Base-by-base conservation (phyloP, 2,113 vertebrate genomes). In the Phyllopteryx taeniolatus region DNA sequence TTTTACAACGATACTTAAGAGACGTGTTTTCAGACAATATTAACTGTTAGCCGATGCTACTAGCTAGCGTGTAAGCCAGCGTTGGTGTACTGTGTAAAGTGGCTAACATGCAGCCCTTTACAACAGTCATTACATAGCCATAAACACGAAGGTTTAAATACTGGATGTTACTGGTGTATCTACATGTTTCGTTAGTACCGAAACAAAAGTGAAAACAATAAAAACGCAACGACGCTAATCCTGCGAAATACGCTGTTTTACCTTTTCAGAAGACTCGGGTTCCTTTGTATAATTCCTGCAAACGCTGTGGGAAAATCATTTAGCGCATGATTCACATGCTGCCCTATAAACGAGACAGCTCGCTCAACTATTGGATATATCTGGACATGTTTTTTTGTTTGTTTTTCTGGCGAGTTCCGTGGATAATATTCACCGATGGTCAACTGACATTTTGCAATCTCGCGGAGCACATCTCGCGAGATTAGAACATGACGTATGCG, bases 391-490 rank as follows among this genome's bases (percentile, higher is more conserved):
- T 81, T 82, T 14, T 22, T 6, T 3, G 1, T 39, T 39, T 39
- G 35, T 39, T 22, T 46, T 46, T 27, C 54, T 33, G 22, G 22
- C n/a, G 3, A 83, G 75, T 83, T 86, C 74, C 79, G 71, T 72
- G 77, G 31, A 49, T 79, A 68, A 82, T 77, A 74, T 75, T 64
- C 68, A 39, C 68, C 67, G 12, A 44, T 22, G 71, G 76, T 90
- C 90, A 91, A 70, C 73, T 91, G 90, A 91, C 80, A 68, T 75
- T 47, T 63, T 75, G 56, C 49, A 56, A 67, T 74, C 39, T 60
- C 19, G 39, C 13, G 2, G 2, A n/a, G 1, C 0, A 74, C 51
- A 5, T 84, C 81, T 85, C 89, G 86, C 89, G 84, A 89, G 81
- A 87, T n/a, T 0, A 0, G 0, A 0, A 0, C n/a, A 10, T 63